Evolutionary conservation across 2,888 invertebrate species (phyloP).

Genomic region (Leptopilina syphax): DNA sequence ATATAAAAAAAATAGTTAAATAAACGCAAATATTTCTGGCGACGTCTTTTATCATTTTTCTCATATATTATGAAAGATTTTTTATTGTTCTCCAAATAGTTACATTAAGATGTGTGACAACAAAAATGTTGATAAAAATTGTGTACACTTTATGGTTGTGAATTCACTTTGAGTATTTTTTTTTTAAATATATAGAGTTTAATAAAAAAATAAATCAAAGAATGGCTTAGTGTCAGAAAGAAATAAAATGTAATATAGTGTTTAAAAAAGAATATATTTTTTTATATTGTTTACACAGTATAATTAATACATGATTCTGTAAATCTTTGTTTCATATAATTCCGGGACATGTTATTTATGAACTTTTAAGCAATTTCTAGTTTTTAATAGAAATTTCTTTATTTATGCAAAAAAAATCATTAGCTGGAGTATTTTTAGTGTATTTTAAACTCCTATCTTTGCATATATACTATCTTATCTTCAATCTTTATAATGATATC

Average conservation of each 20-base stretch:
- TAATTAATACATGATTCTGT: not conserved
- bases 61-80: not conserved
- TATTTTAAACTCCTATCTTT: not conserved
- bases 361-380: not conserved
- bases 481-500: constrained; percentile 17
- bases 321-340: not conserved
- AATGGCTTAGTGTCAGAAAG: not conserved
- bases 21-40: constrained; percentile 13
- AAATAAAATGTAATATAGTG: not conserved
- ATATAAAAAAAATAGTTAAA: not conserved
- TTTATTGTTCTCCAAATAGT: constrained; percentile 37
- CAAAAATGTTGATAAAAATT: constrained; percentile 6
- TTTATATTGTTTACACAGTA: too few species aligned
- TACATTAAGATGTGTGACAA: not conserved
- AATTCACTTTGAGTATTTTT: not conserved
- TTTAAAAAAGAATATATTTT: too few species aligned
- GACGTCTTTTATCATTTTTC: constrained; percentile 16
- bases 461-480: constrained; percentile 24
- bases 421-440: not conserved
- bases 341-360: not conserved
- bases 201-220: not conserved
- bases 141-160: not conserved
- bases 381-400: not conserved
- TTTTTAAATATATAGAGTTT: not conserved
- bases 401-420: not conserved